phyloP scores from a whole-genome alignment of 2,797 vertebrate species.

The Enteromius afrohamiltoni region DNA sequence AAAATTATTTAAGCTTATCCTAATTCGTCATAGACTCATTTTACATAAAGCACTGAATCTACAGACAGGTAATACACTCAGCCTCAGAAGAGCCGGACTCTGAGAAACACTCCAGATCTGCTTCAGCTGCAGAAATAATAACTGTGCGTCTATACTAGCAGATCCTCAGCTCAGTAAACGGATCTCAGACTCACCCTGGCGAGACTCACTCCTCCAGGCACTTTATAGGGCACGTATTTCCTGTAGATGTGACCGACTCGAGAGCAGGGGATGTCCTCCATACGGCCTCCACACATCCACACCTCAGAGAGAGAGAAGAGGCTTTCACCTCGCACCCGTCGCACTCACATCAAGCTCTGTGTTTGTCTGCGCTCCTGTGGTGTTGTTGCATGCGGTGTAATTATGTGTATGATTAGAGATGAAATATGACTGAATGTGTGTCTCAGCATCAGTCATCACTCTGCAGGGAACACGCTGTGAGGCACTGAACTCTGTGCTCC shows the following conservation, averaged over 20 bases:
- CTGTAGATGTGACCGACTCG: slow-evolving; percentile 97
- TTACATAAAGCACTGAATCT: too few relatives aligned
- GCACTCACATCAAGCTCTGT: not conserved
- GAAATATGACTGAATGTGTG: not conserved
- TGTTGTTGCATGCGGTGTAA: not conserved
- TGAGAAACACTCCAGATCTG: too few relatives aligned
- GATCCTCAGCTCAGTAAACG: not conserved
- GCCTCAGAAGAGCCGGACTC: too few relatives aligned
- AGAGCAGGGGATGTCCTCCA: slow-evolving; percentile 98
- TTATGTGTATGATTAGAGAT: not conserved
- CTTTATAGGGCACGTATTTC: slow-evolving; percentile 97
- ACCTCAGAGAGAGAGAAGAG: slow-evolving; percentile 75
- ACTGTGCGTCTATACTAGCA: too few relatives aligned
- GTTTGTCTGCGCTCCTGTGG: not conserved
- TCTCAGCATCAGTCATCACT: not conserved
- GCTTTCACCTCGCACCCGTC: not conserved
- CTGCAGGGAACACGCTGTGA: too few relatives aligned
- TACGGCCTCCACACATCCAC: slow-evolving; percentile 98
- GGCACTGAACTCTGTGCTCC: too few relatives aligned
- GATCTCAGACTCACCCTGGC: slow-evolving; percentile 81
- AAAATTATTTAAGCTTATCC: not conserved
- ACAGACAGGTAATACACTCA: too few relatives aligned
- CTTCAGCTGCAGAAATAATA: too few relatives aligned
- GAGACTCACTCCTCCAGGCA: slow-evolving; percentile 91
- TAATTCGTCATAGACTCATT: too few relatives aligned